Base-by-base conservation (phyloP, 2,888 invertebrate genomes). In the Nomada ruficornis region DNA sequence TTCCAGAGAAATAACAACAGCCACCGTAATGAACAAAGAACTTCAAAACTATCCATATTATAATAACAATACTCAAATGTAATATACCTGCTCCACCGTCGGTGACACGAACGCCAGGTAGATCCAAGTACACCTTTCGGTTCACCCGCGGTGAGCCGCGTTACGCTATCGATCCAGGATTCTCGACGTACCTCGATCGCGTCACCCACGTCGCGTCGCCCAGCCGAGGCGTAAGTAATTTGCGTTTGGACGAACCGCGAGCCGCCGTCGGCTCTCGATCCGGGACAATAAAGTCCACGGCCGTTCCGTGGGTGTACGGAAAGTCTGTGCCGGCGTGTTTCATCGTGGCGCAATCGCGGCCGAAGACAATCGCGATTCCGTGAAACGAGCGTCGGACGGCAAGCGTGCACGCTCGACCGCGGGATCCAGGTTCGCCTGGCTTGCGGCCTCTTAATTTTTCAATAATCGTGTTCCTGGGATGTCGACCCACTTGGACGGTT, bases 241-340 rank as follows among this genome's bases (percentile, higher is more conserved):
- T 88, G 88, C 88, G 88, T 88, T 76, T 77, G 80, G 85, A 85
- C 86, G 85, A 83, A 86, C 86, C 88, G 79, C 88, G 79, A 85
- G 81, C 78, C 82, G 64, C 74, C 77, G 64, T 74, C 77, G 68
- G 77, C 79, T 88, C 88, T 85, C 83, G 85, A 88, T 88, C 83
- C 86, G 84, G 88, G 85, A 86, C 87, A 88, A 88, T 88, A 88
- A 88, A 88, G 87, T 88, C 88, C 85, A 88, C 82, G 88, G 88
- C 81, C 88, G 80, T 84, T 75, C 80, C 77, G 88, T 86, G 81
- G 88, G 88, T 77, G 88, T 86, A 69, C 82, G 78, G 54, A 82
- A 73, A 85, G 78, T 59, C 74, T 80, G 65, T 63, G 75, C 62
- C 68, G 62, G 67, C 63, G 76, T 75, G 68, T 77, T 79, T 72